These are phyloP conservation scores for Scaptomyza reducta DNA, from an alignment of 2,888 invertebrate species.

Conservation along the genomic window DNA sequence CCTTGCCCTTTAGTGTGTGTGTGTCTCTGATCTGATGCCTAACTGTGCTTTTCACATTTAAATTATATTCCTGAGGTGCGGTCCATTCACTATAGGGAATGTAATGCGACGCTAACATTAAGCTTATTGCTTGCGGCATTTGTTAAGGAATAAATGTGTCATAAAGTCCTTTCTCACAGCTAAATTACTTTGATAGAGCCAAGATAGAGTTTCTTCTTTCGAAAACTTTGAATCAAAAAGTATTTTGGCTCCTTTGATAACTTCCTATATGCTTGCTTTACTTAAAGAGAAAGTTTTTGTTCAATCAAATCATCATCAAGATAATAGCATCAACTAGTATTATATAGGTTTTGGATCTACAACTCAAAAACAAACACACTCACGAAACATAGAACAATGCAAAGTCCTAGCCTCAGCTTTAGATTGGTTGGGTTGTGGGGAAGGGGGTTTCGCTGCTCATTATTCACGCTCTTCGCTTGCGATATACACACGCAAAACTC, in stretches of 20 bases:
- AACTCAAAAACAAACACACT: background rate
- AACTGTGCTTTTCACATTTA: constrained; percentile 29
- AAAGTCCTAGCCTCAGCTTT: background rate
- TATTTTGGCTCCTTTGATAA: too few species aligned
- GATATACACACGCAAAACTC: constrained; percentile 9
- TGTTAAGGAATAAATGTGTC: background rate
- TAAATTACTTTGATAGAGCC: background rate
- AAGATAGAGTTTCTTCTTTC: too few species aligned
- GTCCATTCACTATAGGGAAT: constrained; percentile 19
- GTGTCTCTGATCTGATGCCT: background rate
- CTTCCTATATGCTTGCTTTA: too few species aligned
- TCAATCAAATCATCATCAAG: background rate
- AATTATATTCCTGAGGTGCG: constrained; percentile 4
- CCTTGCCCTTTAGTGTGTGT: background rate
- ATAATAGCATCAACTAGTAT: background rate
- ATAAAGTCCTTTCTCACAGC: background rate
- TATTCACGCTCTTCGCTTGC: constrained; percentile 58
- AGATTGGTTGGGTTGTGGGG: background rate
- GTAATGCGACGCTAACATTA: constrained; percentile 25
- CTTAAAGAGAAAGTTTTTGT: too few species aligned
- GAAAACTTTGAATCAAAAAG: too few species aligned
- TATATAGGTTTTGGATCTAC: background rate
- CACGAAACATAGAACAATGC: background rate
- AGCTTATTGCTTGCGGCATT: constrained; percentile 1
- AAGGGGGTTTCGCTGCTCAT: constrained; percentile 32